Percentiles rank a stretch among this genome's conserved stretches.
These are phyloP conservation scores for Montipora sp. DNA, from an alignment of 64 coral and sea anemone genomes.

Conservation along the genomic window DNA sequence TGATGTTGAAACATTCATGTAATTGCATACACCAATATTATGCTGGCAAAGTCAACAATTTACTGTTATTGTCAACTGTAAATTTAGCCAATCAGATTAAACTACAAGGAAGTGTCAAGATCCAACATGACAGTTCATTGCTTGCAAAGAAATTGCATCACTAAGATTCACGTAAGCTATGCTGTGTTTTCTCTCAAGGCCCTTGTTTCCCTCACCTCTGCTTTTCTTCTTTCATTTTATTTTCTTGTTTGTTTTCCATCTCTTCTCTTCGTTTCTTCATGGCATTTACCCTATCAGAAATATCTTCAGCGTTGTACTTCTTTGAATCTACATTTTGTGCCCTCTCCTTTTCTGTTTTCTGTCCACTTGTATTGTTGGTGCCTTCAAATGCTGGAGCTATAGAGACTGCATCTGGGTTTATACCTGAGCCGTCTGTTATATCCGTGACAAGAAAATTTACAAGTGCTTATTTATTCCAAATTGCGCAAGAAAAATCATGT, in stretches of 20 bases:
- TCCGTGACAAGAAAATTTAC: not conserved
- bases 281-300: not conserved
- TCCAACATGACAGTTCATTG: no score
- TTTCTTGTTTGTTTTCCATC: slow-evolving; percentile 31
- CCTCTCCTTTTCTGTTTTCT: not conserved
- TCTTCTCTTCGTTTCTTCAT: slow-evolving; percentile 25
- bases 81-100: no score
- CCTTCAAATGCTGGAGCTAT: not conserved
- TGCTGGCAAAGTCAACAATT: no score
- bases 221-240: slow-evolving; percentile 21
- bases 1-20: no score
- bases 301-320: not conserved
- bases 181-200: not conserved
- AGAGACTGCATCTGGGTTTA: not conserved
- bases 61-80: no score
- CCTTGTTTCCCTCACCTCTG: not conserved
- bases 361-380: not conserved
- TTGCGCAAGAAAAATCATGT: no score
- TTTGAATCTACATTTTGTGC: not conserved
- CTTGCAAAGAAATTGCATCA: no score
- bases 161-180: no score
- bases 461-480: not conserved
- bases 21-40: no score
- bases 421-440: not conserved
- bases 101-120: no score